Base-by-base conservation (phyloP, 2,113 vertebrate species). In the Mungos mungo region DNA sequence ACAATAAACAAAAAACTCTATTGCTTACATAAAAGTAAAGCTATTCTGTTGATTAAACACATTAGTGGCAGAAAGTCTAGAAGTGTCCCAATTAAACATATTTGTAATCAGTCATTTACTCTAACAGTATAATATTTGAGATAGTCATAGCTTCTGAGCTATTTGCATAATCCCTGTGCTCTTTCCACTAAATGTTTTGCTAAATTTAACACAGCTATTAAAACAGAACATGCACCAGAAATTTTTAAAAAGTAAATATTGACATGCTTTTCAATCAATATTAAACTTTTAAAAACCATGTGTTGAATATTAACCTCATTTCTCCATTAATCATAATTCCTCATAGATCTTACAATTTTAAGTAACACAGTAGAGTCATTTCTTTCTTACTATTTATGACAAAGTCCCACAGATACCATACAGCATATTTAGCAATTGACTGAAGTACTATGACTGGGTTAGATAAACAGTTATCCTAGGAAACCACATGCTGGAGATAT, bases 111-210 rank as follows among this genome's bases (percentile, higher is more conserved):
- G 10, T 86, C 76, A 79, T 90, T 96, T 87, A 68, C 45, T 94
- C 57, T 74, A 93, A 85, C 16, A 71, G n/a, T 97, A 33, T 93
- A 82, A 89, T 93, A 50, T 76, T 93, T 96, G 65, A 84, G 21
- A 68, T 63, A 68, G 74, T 87, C 90, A 90, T 92, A 93, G 71
- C 33, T 88, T 71, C 76, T 91, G 41, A 92, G 31, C 29, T 94
- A 84, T 97, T 94, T 93, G 41, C 69, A 93, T 97, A 97, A 96
- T 98, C 83, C 66, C 66, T 94, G 35, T 90, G 50, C 35, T 95
- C 52, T 94, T 96, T 91, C 72, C n/a, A 65, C 16, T 66, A 91
- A 96, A 90, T 77, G 10, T 94, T 96, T 93, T 97, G 66, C 72
- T 93, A 89, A 97, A 88, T 96, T 86, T 96, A 93, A 88, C 35